Percentiles rank a stretch among this genome's conserved stretches.
phyloP scores from a whole-genome alignment of 2,888 invertebrate species.

The Volucella zonaria region DNA sequence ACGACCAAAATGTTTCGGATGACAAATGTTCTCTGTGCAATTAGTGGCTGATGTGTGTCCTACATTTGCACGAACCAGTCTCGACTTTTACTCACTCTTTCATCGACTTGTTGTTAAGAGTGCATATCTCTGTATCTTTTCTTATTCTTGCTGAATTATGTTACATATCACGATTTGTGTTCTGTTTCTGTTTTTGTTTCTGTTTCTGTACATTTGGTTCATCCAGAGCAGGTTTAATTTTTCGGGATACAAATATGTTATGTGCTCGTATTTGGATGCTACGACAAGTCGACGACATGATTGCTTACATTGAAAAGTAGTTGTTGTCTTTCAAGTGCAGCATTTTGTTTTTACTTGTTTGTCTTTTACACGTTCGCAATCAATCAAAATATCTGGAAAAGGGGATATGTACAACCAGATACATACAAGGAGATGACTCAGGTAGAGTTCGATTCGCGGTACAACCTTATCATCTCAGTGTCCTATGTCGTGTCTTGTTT shows the following conservation, averaged over 20 bases:
- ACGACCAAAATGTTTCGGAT: constrained; percentile 67
- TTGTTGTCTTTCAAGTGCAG: constrained; percentile 36
- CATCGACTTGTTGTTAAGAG: constrained; percentile 42
- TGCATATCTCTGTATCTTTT: not conserved
- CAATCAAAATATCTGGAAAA: constrained; percentile 58
- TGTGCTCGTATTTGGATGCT: no score
- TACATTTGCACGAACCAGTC: constrained; percentile 60
- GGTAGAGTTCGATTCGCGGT: constrained; percentile 41
- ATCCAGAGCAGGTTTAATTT: constrained; percentile 54
- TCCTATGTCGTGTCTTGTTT: constrained; percentile 59
- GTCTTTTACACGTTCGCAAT: constrained; percentile 47
- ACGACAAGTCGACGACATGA: constrained; percentile 40
- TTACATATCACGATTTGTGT: constrained; percentile 65
- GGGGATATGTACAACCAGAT: not conserved
- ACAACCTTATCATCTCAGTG: constrained; percentile 59
- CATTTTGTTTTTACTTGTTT: constrained; percentile 24
- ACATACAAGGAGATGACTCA: constrained; percentile 27
- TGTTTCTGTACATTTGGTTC: constrained; percentile 23
- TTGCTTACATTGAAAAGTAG: constrained; percentile 46
- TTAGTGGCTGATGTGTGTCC: constrained; percentile 69
- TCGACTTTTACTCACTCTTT: constrained; percentile 27
- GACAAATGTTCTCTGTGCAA: constrained; percentile 70
- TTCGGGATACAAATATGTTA: constrained; percentile 44
- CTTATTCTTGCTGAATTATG: constrained; percentile 24
- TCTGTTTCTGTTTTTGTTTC: constrained; percentile 6